These are phyloP conservation scores for Halocynthia roretzi DNA, from an alignment of 23 tunicate genomes.

Conservation along the genomic window DNA sequence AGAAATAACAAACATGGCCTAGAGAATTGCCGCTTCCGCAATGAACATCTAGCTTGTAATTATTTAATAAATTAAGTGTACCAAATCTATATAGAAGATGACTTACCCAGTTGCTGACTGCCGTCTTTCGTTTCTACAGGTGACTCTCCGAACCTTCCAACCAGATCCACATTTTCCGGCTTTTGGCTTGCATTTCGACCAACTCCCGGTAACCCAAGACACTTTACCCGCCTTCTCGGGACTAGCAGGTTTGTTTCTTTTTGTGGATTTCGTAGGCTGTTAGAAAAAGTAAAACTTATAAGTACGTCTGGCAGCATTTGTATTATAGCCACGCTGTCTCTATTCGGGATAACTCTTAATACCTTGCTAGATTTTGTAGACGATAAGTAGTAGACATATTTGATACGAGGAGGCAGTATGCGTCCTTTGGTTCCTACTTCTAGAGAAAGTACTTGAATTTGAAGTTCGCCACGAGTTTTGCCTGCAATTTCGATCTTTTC, in stretches of 20 bases:
- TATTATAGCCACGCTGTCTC: no score
- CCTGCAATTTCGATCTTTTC: conserved; percentile 41
- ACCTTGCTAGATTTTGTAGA: no score
- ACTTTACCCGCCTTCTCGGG: conserved; percentile 13
- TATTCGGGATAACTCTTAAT: no score
- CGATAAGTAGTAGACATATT: conserved; percentile 48
- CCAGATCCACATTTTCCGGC: conserved; percentile 74
- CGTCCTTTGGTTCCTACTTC: conserved; percentile 47
- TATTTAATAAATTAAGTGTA: no score
- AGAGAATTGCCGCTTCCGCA: no score
- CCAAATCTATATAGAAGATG: not conserved
- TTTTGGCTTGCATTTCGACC: conserved; percentile 56
- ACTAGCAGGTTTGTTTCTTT: not conserved
- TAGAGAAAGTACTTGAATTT: conserved; percentile 57
- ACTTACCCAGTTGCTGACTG: conserved; percentile 50
- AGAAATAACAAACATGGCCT: no score
- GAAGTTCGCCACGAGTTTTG: conserved; percentile 7
- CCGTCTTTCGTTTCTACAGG: conserved; percentile 59
- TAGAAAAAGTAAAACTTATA: not conserved
- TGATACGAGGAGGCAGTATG: conserved; percentile 64
- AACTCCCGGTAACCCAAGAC: conserved; percentile 85
- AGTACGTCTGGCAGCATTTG: not conserved
- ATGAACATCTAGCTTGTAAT: no score
- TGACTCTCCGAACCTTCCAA: conserved; percentile 46
- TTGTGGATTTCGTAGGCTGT: not conserved